phyloP scores from a whole-genome alignment of 2,797 vertebrate species.

The Manis crassicaudata region DNA sequence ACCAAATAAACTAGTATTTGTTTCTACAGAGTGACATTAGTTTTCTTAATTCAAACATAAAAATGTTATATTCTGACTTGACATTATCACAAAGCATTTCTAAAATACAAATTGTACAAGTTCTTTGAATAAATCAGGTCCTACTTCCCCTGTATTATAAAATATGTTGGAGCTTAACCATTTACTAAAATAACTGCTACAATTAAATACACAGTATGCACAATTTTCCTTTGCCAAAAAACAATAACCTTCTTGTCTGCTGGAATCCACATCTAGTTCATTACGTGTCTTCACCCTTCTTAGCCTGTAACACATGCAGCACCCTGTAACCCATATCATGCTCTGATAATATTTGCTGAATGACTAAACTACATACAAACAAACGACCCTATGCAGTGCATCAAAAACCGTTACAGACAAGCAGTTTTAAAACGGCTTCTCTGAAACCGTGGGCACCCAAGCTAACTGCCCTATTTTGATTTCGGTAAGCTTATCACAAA shows the following conservation, averaged over 20 bases:
- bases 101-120: constrained; percentile 6
- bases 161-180: neutral
- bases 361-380: constrained; percentile 1
- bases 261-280: neutral
- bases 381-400: neutral
- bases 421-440: constrained; percentile 9
- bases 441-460: neutral
- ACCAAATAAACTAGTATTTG: neutral
- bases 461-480: neutral
- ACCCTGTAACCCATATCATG: neutral
- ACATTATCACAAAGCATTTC: constrained; percentile 17
- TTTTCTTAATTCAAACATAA: constrained; percentile 41
- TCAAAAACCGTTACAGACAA: neutral
- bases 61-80: neutral
- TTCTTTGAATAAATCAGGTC: neutral
- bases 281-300: neutral
- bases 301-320: neutral
- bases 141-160: neutral
- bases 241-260: neutral
- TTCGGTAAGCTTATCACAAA: neutral
- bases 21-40: neutral
- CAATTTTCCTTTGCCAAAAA: neutral
- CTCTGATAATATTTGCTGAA: neutral
- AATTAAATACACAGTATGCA: constrained; percentile 21
- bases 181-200: constrained; percentile 52